Evolutionary conservation across 1,140 invertebrate species (phyloP).

Genomic region (Babylonia areolata): DNA sequence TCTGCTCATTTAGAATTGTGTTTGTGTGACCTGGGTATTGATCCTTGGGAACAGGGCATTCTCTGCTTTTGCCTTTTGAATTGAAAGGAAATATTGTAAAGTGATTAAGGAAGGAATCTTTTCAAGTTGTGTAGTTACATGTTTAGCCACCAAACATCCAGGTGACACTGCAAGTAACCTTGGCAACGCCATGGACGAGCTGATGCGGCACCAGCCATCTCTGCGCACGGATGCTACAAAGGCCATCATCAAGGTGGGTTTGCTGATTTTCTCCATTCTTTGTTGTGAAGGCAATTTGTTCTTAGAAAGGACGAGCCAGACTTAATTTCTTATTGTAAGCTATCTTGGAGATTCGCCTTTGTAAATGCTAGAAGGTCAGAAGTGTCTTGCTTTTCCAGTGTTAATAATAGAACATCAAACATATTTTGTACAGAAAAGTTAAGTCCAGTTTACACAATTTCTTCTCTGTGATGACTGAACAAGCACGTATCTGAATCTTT

Average conservation of each 20-base stretch:
- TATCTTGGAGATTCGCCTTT: background rate
- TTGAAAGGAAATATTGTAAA: no score
- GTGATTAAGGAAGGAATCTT: no score
- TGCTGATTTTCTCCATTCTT: background rate
- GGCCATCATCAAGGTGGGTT: conserved; percentile 85
- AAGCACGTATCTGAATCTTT: conserved; percentile 23
- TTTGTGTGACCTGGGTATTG: no score
- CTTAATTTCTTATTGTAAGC: no score
- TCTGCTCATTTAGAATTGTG: no score
- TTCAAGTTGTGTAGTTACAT: no score
- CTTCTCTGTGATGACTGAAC: conserved; percentile 28
- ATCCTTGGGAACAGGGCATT: no score
- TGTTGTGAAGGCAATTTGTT: background rate
- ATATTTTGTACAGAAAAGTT: no score
- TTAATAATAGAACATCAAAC: no score
- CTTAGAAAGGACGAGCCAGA: background rate
- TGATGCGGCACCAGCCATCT: conserved; percentile 94
- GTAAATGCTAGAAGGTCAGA: background rate
- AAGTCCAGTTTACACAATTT: no score
- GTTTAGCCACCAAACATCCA: background rate
- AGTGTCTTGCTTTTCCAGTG: background rate
- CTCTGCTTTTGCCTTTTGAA: no score
- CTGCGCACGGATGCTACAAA: conserved; percentile 87
- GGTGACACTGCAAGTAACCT: conserved; percentile 91
- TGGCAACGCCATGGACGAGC: conserved; percentile 94